These are phyloP conservation scores for Cyclina sinensis DNA, from an alignment of 1,140 invertebrate species.

Conservation along the genomic window DNA sequence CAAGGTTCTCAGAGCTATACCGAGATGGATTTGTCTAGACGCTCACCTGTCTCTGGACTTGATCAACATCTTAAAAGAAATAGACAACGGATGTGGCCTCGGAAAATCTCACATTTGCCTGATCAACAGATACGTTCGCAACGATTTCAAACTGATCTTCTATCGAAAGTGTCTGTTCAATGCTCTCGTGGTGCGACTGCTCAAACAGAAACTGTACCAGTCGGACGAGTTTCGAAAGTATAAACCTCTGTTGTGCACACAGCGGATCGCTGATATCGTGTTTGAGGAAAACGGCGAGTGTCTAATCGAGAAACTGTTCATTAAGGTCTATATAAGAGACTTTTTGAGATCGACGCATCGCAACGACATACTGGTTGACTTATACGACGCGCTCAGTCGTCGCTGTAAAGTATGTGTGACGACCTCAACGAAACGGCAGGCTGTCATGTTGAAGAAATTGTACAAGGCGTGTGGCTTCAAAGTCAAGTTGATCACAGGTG, in stretches of 20 bases:
- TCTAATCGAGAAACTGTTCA: background rate
- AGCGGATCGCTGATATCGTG: background rate
- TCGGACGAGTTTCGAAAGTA: background rate
- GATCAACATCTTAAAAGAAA: conserved; percentile 1
- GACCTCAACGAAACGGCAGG: background rate
- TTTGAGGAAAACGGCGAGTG: background rate
- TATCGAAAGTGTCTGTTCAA: conserved; percentile 39
- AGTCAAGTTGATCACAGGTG: background rate
- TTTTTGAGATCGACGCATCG: background rate
- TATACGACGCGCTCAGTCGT: background rate
- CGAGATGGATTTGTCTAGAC: conserved; percentile 16
- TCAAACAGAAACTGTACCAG: background rate
- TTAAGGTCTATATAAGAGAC: background rate
- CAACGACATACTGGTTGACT: background rate
- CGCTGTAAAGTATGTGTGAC: background rate
- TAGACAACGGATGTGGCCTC: background rate
- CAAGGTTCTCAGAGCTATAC: conserved; percentile 1
- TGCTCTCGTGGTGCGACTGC: background rate
- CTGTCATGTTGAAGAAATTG: background rate
- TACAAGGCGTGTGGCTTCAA: background rate
- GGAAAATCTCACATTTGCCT: background rate
- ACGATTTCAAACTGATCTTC: conserved; percentile 3
- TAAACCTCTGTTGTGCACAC: background rate
- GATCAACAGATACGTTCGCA: background rate
- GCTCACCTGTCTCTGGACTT: conserved; percentile 6